phyloP scores from a whole-genome alignment of 92 coral and sea anemone species.

The Ricordea florida region DNA sequence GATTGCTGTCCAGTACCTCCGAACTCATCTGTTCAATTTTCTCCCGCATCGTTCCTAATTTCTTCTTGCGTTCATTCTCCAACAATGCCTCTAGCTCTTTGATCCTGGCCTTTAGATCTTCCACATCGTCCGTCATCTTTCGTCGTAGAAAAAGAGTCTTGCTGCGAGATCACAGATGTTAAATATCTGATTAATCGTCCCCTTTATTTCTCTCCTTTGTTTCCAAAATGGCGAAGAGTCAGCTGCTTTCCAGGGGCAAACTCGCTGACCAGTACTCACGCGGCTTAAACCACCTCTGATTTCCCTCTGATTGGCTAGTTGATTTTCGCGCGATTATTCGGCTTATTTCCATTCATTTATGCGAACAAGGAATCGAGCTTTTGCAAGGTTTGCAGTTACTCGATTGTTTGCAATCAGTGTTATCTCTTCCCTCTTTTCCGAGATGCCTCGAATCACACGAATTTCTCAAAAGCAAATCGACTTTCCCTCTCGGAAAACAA shows the following conservation, averaged over 20 bases:
- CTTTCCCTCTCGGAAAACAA: constrained; percentile 83
- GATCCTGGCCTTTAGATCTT: constrained; percentile 74
- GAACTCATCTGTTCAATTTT: constrained; percentile 83
- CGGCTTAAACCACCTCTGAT: background rate
- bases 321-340: constrained; percentile 72
- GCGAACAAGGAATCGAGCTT: no score
- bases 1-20: constrained; percentile 96
- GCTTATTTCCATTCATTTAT: background rate
- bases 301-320: constrained; percentile 52
- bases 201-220: background rate
- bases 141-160: background rate
- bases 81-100: constrained; percentile 83
- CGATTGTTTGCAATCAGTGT: background rate
- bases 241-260: constrained; percentile 18
- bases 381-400: background rate
- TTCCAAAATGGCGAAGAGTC: constrained; percentile 33
- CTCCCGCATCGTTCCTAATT: constrained; percentile 73
- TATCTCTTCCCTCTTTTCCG: background rate
- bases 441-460: constrained; percentile 76
- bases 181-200: background rate
- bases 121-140: constrained; percentile 86
- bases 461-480: constrained; percentile 76
- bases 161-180: constrained; percentile 20
- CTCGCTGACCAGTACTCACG: constrained; percentile 12
- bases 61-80: constrained; percentile 74